Percentiles rank a stretch among this genome's conserved stretches.
Conservation (phyloP, 2,113 vertebrate genomes). For the Ochotona princeps region DNA sequence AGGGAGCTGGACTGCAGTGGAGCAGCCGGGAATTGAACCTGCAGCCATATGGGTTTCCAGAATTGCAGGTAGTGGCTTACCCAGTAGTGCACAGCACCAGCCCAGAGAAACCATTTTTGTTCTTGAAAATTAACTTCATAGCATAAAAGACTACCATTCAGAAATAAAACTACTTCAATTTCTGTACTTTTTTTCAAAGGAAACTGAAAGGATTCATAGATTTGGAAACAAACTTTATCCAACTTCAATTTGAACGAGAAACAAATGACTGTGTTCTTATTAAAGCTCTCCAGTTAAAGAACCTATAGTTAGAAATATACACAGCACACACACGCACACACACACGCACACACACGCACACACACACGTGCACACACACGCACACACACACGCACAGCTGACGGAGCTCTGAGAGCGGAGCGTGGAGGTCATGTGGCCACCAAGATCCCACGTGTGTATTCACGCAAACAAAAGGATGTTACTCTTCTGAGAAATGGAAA, state of each 20-base stretch:
- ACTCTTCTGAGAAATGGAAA: background rate
- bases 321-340: background rate
- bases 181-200: slow-evolving; percentile 30
- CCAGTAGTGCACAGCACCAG: too few species aligned
- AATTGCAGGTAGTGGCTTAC: too few species aligned
- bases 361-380: too few species aligned
- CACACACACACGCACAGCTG: background rate
- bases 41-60: too few species aligned
- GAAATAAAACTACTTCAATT: slow-evolving; percentile 45
- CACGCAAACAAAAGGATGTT: background rate
- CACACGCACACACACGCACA: too few species aligned
- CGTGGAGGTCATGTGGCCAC: background rate
- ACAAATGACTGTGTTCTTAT: background rate
- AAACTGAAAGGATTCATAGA: background rate
- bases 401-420: background rate
- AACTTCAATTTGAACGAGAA: background rate
- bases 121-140: slow-evolving; percentile 49
- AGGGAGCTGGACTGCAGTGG: too few species aligned
- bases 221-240: slow-evolving; percentile 19
- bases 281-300: background rate
- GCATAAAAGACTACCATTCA: background rate
- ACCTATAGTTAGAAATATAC: background rate
- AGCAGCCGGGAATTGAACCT: too few species aligned
- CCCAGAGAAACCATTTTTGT: background rate
- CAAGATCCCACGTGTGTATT: background rate